Evolutionary conservation across 1,140 invertebrate genomes (phyloP).

Genomic region (Hermetia illucens): DNA sequence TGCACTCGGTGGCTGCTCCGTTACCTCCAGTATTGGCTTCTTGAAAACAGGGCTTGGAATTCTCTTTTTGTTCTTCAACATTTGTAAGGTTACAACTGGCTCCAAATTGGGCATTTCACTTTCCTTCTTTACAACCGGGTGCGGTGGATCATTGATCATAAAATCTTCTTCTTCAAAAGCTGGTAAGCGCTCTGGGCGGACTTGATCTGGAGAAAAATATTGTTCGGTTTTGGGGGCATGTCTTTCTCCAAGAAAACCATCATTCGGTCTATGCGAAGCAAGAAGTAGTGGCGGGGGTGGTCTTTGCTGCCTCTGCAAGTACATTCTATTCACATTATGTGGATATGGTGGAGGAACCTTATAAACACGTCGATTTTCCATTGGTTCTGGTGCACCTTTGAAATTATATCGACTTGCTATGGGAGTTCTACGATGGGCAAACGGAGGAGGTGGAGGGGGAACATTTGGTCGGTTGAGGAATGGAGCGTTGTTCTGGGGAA

Average conservation of each 20-base stretch:
- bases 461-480: constrained; percentile 28
- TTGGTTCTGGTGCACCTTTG: background rate
- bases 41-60: no score
- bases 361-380: constrained; percentile 20
- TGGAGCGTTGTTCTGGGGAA: constrained; percentile 26
- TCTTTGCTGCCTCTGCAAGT: no score
- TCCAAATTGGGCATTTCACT: constrained; percentile 18
- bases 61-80: constrained; percentile 40
- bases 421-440: constrained; percentile 16
- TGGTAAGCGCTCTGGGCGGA: constrained; percentile 13
- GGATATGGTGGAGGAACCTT: constrained; percentile 11
- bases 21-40: constrained; percentile 17
- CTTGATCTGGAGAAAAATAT: background rate
- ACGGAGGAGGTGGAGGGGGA: constrained; percentile 30
- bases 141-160: constrained; percentile 25
- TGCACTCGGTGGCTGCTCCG: constrained; percentile 4
- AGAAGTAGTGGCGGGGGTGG: background rate
- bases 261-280: background rate
- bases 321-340: no score
- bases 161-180: constrained; percentile 27
- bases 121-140: constrained; percentile 15
- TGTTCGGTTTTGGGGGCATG: no score
- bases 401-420: constrained; percentile 1
- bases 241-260: constrained; percentile 11
- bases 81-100: constrained; percentile 45